phyloP scores from a whole-genome alignment of 1,140 invertebrate species.

The Polypedilum pembai region DNA sequence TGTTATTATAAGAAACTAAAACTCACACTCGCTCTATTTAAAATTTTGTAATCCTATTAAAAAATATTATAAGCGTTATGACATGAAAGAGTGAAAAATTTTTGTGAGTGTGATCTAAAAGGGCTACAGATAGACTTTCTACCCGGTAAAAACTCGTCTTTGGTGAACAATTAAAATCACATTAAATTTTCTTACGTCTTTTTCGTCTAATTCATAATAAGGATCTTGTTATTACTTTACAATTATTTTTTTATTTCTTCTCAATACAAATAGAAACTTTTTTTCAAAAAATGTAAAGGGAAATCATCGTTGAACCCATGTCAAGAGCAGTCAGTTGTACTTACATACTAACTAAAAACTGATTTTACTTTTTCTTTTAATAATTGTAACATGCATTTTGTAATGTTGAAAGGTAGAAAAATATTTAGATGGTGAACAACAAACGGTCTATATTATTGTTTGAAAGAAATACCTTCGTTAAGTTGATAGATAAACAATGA shows the following conservation, averaged over 20 bases:
- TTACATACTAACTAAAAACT: background rate
- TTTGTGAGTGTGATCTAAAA: background rate
- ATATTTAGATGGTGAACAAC: too few relatives aligned
- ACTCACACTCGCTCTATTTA: background rate
- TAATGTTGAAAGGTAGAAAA: background rate
- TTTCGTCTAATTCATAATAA: too few relatives aligned
- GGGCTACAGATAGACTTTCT: background rate
- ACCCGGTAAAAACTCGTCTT: background rate
- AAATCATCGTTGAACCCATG: background rate
- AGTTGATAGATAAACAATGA: too few relatives aligned
- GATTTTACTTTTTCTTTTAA: background rate
- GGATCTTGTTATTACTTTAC: background rate
- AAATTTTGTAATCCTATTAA: conserved; percentile 26
- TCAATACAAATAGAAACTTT: conserved; percentile 19
- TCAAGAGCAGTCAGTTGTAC: conserved; percentile 4
- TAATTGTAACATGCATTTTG: conserved; percentile 2
- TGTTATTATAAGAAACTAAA: conserved; percentile 16
- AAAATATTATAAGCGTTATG: background rate
- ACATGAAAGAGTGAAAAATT: background rate
- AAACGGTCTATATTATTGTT: too few relatives aligned
- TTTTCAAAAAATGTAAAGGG: background rate
- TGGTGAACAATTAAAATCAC: conserved; percentile 4
- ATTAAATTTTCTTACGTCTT: background rate
- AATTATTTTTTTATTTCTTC: conserved; percentile 10
- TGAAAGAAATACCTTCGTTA: too few relatives aligned